Base-by-base conservation (phyloP, 2,113 vertebrate species). In the Excalfactoria chinensis region DNA sequence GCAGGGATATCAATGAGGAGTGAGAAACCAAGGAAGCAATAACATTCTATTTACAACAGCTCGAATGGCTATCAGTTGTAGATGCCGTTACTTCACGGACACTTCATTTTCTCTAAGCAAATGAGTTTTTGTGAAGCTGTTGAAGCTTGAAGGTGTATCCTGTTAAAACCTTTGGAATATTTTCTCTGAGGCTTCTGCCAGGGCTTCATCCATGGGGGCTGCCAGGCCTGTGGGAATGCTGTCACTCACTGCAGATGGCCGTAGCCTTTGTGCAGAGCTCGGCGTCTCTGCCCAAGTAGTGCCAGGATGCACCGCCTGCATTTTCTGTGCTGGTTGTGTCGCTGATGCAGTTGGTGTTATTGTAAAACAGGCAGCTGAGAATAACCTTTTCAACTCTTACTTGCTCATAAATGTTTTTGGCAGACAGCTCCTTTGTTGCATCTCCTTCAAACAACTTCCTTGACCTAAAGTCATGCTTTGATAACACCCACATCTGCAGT, bases 211-310 rank as follows among this genome's bases (percentile, higher is more conserved):
- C 0, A 0, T 13, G 67, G 46, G 53, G 53, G 67, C 34, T 1
- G 1, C 30, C 37, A 37, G 64, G 22, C 53, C 53, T 46, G 34
- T n/a, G 53, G 28, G 77, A 30, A 20, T 2, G 28, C 13, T 72
- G 26, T 13, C 8, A 1, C 51, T 84, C 32, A 16, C 35, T 48
- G 26, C 18, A 4, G 1, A 34, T 26, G 35, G 35, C 34, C 4
- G 0, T 1, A 11, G 48, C 7, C 2, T 59, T 41, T 0, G 0
- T 4, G 7, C n/a, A 43, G 64, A 44, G 4, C 34, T 32, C 20
- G 40, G 56, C 4, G 6, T 44, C 11, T 25, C 11, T 25, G 16
- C 35, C 23, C 4, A 2, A 46, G 22, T 23, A 13, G 10, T 53
- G 44, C 44, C 62, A 49, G 53, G 12, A 22, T 35, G 15, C 5